Base-by-base conservation (phyloP, 2,888 invertebrate genomes). In the Odontocolon sp. region DNA sequence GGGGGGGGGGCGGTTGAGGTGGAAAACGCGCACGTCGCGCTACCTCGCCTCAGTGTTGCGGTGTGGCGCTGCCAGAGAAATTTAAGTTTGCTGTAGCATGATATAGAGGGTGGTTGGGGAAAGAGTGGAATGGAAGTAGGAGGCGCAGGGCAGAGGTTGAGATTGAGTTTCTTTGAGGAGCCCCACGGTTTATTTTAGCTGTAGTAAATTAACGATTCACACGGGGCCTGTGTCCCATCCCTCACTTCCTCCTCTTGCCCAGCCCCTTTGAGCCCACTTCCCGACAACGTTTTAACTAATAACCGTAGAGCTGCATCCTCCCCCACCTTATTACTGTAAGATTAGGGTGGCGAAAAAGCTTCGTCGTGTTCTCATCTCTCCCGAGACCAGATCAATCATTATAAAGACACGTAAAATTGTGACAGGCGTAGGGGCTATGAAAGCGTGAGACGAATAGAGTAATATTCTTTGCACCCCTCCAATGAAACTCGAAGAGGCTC, bases 141-240 rank as follows among this genome's bases (percentile, higher is more conserved):
- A 26, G 36, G 38, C n/a, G 40, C 54, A 38, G 45, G 33, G 59
- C 59, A 54, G 69, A 69, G 42, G 45, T 79, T 59, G 64, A 78
- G 68, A 75, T 78, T 75, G 72, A 72, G 75, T 72, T 76, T 73
- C 76, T 66, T 76, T 76, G 72, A 72, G 75, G 59, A 69, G 59
- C 14, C 40, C 68, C 75, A 70, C 74, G 82, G 83, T 83, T 85
- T 82, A 86, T 83, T 84, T 85, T 84, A 81, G 80, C 76, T 80
- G 80, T 80, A 83, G 82, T 84, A 83, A 86, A 86, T 86, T 86
- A 85, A 85, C 81, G 85, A 84, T 81, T 85, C 84, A 61, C 69
- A 77, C 79, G 64, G 73, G 52, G 6, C 68, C 47, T 28, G 57
- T 21, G 23, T 50, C 9, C 42, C 9, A 18, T 16, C 33, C 11